Evolutionary conservation across 92 coral and sea anemone species (phyloP).

Genomic region (Zoanthus sociatus): DNA sequence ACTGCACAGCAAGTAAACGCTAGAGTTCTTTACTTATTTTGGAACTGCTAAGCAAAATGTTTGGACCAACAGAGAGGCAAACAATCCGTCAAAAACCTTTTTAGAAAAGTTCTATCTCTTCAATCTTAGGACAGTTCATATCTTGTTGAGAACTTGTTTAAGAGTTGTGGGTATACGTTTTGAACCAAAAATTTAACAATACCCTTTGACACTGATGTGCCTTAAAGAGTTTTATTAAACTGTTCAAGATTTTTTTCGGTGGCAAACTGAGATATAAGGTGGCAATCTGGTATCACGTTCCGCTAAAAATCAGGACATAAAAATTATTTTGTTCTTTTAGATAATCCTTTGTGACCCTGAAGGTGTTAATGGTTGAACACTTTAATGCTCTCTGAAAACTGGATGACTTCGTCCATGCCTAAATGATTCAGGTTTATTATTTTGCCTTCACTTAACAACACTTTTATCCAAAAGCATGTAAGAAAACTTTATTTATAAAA

Average conservation of each 20-base stretch:
- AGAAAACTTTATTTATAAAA: constrained; percentile 23
- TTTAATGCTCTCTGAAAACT: too few species aligned
- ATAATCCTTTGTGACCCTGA: too few species aligned
- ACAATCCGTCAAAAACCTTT: too few species aligned
- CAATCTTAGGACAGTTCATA: background rate
- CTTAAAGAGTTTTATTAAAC: background rate
- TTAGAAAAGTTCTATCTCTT: too few species aligned
- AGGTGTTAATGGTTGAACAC: too few species aligned
- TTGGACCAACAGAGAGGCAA: background rate
- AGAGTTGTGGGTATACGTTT: background rate
- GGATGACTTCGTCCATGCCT: too few species aligned
- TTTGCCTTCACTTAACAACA: background rate
- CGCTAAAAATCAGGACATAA: too few species aligned
- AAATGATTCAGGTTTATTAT: too few species aligned
- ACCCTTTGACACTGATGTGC: background rate
- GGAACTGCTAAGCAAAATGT: background rate
- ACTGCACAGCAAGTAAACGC: background rate
- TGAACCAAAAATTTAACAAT: background rate
- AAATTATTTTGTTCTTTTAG: too few species aligned
- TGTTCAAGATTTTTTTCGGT: background rate
- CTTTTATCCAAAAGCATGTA: background rate
- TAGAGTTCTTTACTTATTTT: background rate
- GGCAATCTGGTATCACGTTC: background rate
- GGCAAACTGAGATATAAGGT: background rate
- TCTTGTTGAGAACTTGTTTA: background rate